Percentiles rank a stretch among this genome's conserved stretches.
Conservation (phyloP, 2,113 vertebrate species). For the Myocastor coypus region DNA sequence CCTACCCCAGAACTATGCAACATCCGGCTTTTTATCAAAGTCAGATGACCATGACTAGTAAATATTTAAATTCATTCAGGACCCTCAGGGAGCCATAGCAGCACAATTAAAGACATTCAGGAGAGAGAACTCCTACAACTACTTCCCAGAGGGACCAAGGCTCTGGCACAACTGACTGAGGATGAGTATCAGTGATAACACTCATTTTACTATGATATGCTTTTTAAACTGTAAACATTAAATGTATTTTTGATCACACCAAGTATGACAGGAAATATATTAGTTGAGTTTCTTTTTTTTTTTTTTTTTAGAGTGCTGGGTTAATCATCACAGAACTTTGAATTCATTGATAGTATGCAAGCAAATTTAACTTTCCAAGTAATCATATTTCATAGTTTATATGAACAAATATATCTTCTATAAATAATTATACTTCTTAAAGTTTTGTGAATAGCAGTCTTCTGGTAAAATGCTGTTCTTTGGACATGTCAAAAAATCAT, state of each 20-base stretch:
- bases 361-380: not conserved
- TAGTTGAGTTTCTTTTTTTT: too few relatives aligned
- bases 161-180: not conserved
- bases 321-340: not conserved
- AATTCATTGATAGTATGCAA: constrained; percentile 7
- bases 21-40: too few relatives aligned
- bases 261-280: not conserved
- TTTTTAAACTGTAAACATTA: not conserved
- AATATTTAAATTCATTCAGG: not conserved
- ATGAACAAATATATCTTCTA: not conserved
- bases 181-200: not conserved
- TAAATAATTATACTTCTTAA: not conserved
- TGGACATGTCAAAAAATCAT: not conserved
- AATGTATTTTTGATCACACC: not conserved
- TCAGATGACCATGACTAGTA: not conserved
- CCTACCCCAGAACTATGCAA: too few relatives aligned
- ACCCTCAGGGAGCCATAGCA: not conserved
- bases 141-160: not conserved
- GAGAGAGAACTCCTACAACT: not conserved
- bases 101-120: not conserved
- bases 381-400: not conserved
- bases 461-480: not conserved
- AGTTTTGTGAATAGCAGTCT: not conserved
- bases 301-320: not conserved
- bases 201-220: not conserved